Percentiles rank a stretch among this genome's conserved stretches.
These are phyloP conservation scores for Ophion obscuratus DNA, from an alignment of 2,888 invertebrate genomes.

Conservation along the genomic window DNA sequence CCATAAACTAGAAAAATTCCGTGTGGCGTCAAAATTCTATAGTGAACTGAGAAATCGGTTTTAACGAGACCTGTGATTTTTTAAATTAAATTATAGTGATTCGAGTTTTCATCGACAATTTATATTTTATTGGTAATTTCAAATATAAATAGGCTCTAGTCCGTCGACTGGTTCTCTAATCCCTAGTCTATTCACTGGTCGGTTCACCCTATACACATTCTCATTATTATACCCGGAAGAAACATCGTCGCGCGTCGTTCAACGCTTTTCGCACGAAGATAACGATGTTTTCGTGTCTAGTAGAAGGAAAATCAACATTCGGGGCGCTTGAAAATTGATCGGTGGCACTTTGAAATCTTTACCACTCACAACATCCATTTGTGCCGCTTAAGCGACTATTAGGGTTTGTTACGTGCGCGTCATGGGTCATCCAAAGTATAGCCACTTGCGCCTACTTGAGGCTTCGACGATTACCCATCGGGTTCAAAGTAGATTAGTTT, in stretches of 20 bases:
- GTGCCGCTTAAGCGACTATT: slow-evolving; percentile 47
- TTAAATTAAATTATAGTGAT: too few relatives aligned
- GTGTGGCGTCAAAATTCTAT: too few relatives aligned
- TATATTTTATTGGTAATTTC: too few relatives aligned
- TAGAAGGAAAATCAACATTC: slow-evolving; percentile 5
- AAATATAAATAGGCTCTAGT: too few relatives aligned
- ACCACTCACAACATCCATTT: slow-evolving; percentile 5
- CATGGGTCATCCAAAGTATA: slow-evolving; percentile 6
- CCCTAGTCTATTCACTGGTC: too few relatives aligned
- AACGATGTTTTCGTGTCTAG: neutral
- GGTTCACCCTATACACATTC: neutral
- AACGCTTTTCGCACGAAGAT: neutral
- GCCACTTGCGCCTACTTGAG: slow-evolving; percentile 5
- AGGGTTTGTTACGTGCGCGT: slow-evolving; percentile 44
- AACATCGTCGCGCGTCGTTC: neutral
- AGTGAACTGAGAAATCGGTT: too few relatives aligned
- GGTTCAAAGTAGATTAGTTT: slow-evolving; percentile 2
- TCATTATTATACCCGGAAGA: neutral
- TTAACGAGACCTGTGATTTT: too few relatives aligned
- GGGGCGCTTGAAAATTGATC: neutral
- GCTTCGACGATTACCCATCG: slow-evolving; percentile 5
- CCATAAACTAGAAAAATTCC: too few relatives aligned
- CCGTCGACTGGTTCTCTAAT: too few relatives aligned
- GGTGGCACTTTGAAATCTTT: slow-evolving; percentile 1
- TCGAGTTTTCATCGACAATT: too few relatives aligned